A percentile compares a stretch with the other conserved stretches of the same genome.
Conservation (phyloP, 2,113 vertebrate species). For the Rhabdomys dilectus region DNA sequence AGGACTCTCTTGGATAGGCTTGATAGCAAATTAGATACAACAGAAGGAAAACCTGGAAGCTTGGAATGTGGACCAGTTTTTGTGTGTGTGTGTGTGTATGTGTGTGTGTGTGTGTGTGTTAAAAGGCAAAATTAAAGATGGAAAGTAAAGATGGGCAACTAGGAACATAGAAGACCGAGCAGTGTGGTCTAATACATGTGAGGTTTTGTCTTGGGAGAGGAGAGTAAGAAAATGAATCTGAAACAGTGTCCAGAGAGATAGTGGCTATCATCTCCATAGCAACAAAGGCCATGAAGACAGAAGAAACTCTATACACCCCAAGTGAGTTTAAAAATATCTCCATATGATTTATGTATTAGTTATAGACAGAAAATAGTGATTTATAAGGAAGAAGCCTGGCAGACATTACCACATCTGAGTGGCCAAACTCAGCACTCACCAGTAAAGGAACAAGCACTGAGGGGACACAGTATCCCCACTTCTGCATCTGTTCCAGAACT, state of each 20-base stretch:
- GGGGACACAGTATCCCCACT: neutral
- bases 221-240: neutral
- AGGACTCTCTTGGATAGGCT: neutral
- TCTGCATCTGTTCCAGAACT: neutral
- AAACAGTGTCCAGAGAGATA: neutral
- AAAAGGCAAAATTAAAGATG: neutral
- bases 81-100: neutral
- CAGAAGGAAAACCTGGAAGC: slow-evolving; percentile 1
- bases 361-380: neutral
- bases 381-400: neutral
- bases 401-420: neutral
- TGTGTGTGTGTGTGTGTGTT: neutral
- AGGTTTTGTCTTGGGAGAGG: neutral
- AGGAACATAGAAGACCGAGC: neutral
- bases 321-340: neutral
- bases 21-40: neutral
- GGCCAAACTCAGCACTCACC: neutral
- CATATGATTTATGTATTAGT: neutral
- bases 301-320: neutral
- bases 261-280: neutral
- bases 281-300: neutral
- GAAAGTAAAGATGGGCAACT: neutral
- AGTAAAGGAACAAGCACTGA: neutral
- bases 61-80: neutral
- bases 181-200: neutral